Conservation (phyloP, 1,140 invertebrate genomes). For the fruit fly (Drosophila melanogaster) region Release_6_plus_ISO1_MT NT_033777.3:13084501-13085000, state of each 20-base stretch:
- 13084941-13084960: slow-evolving; percentile 43
- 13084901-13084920: slow-evolving; percentile 55
- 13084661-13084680: no score
- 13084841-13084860: slow-evolving; percentile 71
- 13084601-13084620: no score
- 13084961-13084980: slow-evolving; percentile 73
- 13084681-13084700: no score
- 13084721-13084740: no score
- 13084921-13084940: slow-evolving; percentile 48
- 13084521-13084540: neutral
- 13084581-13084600: no score
- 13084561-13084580: no score
- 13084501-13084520: neutral
- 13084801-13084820: slow-evolving; percentile 19
- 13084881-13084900: slow-evolving; percentile 81
- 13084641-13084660: no score
- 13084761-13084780: slow-evolving; percentile 31
- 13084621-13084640: no score
- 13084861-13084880: slow-evolving; percentile 57
- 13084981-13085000: slow-evolving; percentile 76
- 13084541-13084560: no score
- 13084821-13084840: slow-evolving; percentile 51
- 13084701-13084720: neutral
- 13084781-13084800: slow-evolving; percentile 13
- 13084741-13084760: no score